Evolutionary conservation across 2,888 invertebrate species (phyloP), one percentile per base, ranked within the genome.

Genomic region (Trissolcus brochymenae): DNA sequence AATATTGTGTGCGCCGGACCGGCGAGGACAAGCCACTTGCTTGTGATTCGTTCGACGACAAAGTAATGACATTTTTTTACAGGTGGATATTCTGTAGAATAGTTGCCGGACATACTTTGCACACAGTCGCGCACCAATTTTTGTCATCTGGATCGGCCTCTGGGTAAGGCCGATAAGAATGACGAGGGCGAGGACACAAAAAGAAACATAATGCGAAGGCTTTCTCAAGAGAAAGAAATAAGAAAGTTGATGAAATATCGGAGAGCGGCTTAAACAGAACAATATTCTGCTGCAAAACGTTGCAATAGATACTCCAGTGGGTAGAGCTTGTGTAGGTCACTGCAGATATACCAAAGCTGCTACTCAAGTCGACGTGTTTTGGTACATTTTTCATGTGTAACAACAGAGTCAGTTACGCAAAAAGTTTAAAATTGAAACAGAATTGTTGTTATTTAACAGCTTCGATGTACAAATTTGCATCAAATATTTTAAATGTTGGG

Each of bases 161-260:
- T 74, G 68, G 75, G 71, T 64, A 71, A 81, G 79, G 66, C 67
- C 53, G 62, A 68, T 64, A 62, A 78, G 78, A 70, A 79, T 71
- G 79, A 43, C 19, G 19, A 21, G 54, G 40, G 60, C 40, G 75
- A 71, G 74, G 59, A 66, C 62, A 78, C 56, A 85, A 86, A 85
- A 85, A n/a, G n/a, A n/a, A 84, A 85, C 83, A 85, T 78, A 77
- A 76, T 76, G 62, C 81, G 62, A 19, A 17, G 21, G 21, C 4
- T 11, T 49, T 71, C 76, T 51, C 70, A 77, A 83, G 83, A 85
- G 85, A 82, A 82, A 85, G 82, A 84, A 86, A 86, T 86, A 85
- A 85, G 85, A 84, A 86, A 87, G 85, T 87, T 87, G 87, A 87
- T 88, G 87, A 87, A 87, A 87, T 88, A 88, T 88, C 85, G 87